Evolutionary conservation across 2,113 vertebrate genomes (phyloP), one percentile per base, ranked within the genome.

Genomic region (Malurus melanocephalus): DNA sequence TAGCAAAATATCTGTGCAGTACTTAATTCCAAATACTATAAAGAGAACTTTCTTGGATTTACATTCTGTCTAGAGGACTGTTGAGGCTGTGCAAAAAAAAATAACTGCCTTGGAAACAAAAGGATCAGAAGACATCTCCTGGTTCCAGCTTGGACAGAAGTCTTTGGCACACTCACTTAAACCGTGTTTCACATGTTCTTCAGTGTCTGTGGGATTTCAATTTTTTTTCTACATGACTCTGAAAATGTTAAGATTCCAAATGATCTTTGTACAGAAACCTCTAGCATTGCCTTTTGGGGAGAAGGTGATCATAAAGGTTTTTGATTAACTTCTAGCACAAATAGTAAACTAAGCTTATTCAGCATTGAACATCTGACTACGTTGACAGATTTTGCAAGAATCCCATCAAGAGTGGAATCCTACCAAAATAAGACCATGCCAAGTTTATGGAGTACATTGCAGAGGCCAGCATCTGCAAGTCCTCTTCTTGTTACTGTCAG

Each of bases 11-110:
- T 87, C 89, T 72, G 35, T 77, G 51, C 52, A 52, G 43, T 65
- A 80, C 80, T 95, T 94, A 93, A 94, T 95, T 92, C 88, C 80
- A 93, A 90, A 85, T 88, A 94, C 68, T 82, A 73, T 78, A 87
- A 85, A 88, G 83, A 93, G 32, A 91, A 87, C 57, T 94, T 95
- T 40, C 33, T 67, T 79, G 62, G 56, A 43, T 82, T 80, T 69
- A 66, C 1, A 9, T 45, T 81, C 48, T 89, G 28, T 85, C 52
- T 60, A 90, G 87, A 92, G 19, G 16, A 73, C 61, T 68, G 38
- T 42, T 72, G 53, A 65, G 8, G 14, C 7, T 52, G 15, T 65
- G 24, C 5, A 79, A 88, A 93, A 67, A 67, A 68, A 69, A 38
- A 18, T 15, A 38, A 18, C 13, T 21, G 4, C 59, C 52, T 88